Evolutionary conservation across 1,140 invertebrate genomes (phyloP).

Genomic region (Theocolax elegans): DNA sequence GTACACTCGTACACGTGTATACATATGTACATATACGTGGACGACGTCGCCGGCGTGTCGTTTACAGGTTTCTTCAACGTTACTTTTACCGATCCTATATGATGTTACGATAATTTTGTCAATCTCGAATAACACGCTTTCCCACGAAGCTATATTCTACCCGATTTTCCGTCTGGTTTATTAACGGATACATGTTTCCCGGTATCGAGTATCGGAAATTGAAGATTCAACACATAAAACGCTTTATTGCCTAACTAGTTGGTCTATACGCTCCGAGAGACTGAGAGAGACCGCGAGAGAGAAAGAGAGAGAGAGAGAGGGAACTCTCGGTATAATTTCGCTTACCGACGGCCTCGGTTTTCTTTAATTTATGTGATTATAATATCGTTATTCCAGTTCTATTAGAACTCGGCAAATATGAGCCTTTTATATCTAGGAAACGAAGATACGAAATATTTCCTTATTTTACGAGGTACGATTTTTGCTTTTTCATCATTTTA

Average conservation of each 20-base stretch:
- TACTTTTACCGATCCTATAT: constrained; percentile 6
- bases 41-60: not conserved
- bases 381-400: constrained; percentile 27
- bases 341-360: not conserved
- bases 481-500: no score
- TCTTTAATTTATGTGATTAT: constrained; percentile 14
- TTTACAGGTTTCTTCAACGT: not conserved
- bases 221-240: constrained; percentile 23
- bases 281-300: no score
- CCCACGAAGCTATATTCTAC: no score
- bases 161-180: constrained; percentile 2
- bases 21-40: no score
- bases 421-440: constrained; percentile 18
- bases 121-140: no score
- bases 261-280: no score
- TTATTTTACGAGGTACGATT: not conserved
- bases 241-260: constrained; percentile 14
- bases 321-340: no score
- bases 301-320: no score
- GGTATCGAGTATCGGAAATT: constrained; percentile 8
- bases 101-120: constrained; percentile 6
- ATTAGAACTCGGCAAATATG: not conserved
- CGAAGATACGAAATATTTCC: not conserved
- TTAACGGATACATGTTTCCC: constrained; percentile 14
- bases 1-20: no score